These are phyloP conservation scores for Sinocyclocheilus anophthalmus DNA, from an alignment of 2,113 vertebrate genomes.

Conservation along the genomic window DNA sequence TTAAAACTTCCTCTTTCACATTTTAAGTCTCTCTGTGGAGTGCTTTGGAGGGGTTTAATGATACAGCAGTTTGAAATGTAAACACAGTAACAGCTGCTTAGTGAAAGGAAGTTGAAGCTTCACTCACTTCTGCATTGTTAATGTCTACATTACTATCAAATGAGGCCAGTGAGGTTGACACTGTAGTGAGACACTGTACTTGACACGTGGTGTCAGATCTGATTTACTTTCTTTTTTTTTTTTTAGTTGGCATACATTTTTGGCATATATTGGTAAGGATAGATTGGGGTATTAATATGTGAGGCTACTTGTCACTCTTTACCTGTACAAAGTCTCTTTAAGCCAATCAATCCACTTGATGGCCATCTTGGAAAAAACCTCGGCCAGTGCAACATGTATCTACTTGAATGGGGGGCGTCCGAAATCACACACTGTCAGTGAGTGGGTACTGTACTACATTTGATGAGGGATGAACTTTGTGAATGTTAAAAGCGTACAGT, in stretches of 20 bases:
- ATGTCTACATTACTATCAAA: conserved; percentile 13
- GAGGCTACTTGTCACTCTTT: not conserved
- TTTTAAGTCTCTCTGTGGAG: conserved; percentile 26
- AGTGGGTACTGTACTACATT: no score
- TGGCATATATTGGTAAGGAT: not conserved
- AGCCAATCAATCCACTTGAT: not conserved
- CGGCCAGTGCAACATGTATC: no score
- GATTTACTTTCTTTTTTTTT: not conserved
- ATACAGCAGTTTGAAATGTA: conserved; percentile 39
- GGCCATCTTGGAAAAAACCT: not conserved
- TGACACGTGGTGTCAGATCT: conserved; percentile 6
- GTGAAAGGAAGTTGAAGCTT: conserved; percentile 22
- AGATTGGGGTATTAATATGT: not conserved
- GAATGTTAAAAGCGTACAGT: no score
- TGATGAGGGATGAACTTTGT: no score
- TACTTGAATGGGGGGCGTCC: no score
- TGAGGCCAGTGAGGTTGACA: conserved; percentile 1
- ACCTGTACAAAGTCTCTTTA: not conserved
- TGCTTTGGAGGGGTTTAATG: conserved; percentile 15
- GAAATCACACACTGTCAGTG: no score
- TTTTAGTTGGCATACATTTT: not conserved
- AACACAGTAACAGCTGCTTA: conserved; percentile 33
- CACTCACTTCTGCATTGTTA: conserved; percentile 25
- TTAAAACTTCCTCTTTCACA: conserved; percentile 1
- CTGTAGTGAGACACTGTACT: not conserved